Evolutionary conservation across 1,140 invertebrate genomes (phyloP), one percentile per base, ranked within the genome.

Genomic region (Cydia pomonella): DNA sequence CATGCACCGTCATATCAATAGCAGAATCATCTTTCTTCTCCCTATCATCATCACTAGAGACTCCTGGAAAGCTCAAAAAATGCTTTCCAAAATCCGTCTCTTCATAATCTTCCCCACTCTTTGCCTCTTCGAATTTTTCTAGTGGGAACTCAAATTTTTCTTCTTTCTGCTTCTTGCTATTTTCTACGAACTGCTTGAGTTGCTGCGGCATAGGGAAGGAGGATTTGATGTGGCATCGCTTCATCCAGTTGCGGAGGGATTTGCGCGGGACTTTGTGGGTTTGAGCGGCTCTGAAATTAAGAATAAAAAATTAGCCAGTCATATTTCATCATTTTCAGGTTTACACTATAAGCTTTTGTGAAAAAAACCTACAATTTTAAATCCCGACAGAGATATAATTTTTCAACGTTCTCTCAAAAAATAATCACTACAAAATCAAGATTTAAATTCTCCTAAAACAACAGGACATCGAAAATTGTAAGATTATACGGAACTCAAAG

Each of bases 241-340:
- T 94, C 93, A 94, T 94, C 93, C 93, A 94, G 82, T 94, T 94
- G 0, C 93, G 83, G 0, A 94, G 84, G 0, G 93, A 93, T 74
- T 94, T 94, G 12, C 93, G 79, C 0, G 93, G 93, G 13, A 94
- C 93, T 78, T 93, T 93, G 83, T 94, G 93, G 2, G 93, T 93
- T 86, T 94, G 93, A 0, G 93, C 93, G 62, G 93, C 93, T 77
- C 93, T 93, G 84, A 0, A 88, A 92, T 13, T 27, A 27, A 75
- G 16, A 72, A n/a, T n/a, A n/a, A n/a, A 66, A 16, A 44, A 44
- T 7, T 6, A 1, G 33, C 1, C 3, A 27, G 33, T 38, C 6
- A 38, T 41, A 41, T 41, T 33, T 33, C 6, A 33, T 7, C 3
- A 13, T 41, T 41, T 41, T 13, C 38, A 12, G 41, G 3, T 13